Conservation (phyloP, 2,888 invertebrate genomes). For the Idaea biselata region DNA sequence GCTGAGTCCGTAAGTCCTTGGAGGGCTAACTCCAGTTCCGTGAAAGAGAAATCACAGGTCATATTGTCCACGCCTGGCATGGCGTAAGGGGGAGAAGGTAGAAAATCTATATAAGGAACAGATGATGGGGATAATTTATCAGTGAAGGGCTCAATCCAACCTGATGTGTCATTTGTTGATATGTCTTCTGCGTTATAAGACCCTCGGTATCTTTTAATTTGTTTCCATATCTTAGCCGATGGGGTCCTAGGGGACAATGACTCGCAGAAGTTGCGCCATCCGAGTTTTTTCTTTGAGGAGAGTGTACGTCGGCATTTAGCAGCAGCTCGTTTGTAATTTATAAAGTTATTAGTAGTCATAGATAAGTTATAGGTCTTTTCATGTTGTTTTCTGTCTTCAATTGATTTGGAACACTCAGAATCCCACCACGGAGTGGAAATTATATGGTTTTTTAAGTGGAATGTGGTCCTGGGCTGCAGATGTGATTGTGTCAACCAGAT, state of each 20-base stretch:
- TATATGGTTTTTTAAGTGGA: neutral
- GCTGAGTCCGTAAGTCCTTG: slow-evolving; percentile 13
- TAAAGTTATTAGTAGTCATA: slow-evolving; percentile 9
- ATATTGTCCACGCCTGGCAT: slow-evolving; percentile 3
- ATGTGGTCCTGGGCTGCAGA: slow-evolving; percentile 4
- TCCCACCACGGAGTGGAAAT: slow-evolving; percentile 14
- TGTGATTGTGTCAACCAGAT: neutral
- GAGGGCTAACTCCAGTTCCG: slow-evolving; percentile 10
- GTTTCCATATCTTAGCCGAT: slow-evolving; percentile 15
- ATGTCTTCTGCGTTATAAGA: neutral
- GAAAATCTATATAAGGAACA: neutral
- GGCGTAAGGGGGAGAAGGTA: neutral
- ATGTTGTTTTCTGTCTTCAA: neutral
- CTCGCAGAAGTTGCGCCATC: slow-evolving; percentile 17
- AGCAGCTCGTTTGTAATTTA: slow-evolving; percentile 4
- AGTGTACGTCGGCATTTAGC: slow-evolving; percentile 4
- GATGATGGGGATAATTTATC: slow-evolving; percentile 8
- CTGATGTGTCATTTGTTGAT: slow-evolving; percentile 7
- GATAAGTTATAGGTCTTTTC: slow-evolving; percentile 3
- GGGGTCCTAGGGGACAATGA: slow-evolving; percentile 13
- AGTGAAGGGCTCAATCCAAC: slow-evolving; percentile 10
- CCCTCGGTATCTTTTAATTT: slow-evolving; percentile 13
- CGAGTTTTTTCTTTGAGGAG: slow-evolving; percentile 11
- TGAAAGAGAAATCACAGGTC: slow-evolving; percentile 5
- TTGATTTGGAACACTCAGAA: slow-evolving; percentile 8